phyloP scores from a whole-genome alignment of 37 sponge, comb jelly and placozoan genomes.

The Ianthella basta region DNA sequence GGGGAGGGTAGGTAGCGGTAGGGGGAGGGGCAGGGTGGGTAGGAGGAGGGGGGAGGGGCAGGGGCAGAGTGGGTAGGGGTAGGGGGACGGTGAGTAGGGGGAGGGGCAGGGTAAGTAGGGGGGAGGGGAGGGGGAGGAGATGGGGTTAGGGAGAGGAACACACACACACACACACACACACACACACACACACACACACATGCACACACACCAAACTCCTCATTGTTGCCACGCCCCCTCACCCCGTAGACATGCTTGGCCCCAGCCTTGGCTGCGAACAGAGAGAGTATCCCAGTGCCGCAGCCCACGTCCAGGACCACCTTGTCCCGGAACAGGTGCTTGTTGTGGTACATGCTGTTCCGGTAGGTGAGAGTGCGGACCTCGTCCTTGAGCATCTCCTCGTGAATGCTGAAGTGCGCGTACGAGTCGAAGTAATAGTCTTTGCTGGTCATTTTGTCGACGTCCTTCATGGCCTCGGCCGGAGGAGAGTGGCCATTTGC shows the following conservation, averaged over 20 bases:
- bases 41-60: too few species aligned
- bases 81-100: not conserved
- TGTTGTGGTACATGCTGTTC: slow-evolving; percentile 94
- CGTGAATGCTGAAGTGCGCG: slow-evolving; percentile 96
- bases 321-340: slow-evolving; percentile 92
- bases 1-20: too few species aligned
- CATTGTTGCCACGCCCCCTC: slow-evolving; percentile 23
- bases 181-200: not conserved
- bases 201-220: too few species aligned
- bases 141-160: too few species aligned
- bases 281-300: slow-evolving; percentile 96
- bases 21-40: too few species aligned
- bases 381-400: slow-evolving; percentile 98
- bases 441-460: slow-evolving; percentile 74
- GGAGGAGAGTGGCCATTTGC: too few species aligned
- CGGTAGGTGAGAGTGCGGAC: slow-evolving; percentile 94
- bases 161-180: not conserved
- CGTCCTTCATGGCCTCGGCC: too few species aligned
- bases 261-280: slow-evolving; percentile 94
- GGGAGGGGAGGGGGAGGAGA: not conserved
- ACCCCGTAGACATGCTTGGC: slow-evolving; percentile 92
- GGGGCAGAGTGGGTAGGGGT: too few species aligned
- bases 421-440: slow-evolving; percentile 99
- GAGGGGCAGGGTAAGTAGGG: not conserved
- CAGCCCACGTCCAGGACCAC: slow-evolving; percentile 96